Evolutionary conservation across 2,888 invertebrate genomes (phyloP).

Genomic region (Laspeyria flexula): DNA sequence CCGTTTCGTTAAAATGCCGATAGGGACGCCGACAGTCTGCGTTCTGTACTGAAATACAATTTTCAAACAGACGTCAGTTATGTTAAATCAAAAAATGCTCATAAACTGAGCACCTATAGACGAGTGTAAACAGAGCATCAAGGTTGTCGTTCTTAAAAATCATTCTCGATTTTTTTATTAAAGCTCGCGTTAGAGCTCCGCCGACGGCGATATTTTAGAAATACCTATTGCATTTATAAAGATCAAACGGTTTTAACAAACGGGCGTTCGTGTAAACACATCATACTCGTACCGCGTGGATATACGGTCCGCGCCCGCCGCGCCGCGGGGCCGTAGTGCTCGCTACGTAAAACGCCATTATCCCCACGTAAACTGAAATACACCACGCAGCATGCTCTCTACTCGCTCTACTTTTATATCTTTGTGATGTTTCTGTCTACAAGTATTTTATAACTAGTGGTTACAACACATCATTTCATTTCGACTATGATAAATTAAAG

Average conservation of each 20-base stretch:
- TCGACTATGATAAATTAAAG: no score
- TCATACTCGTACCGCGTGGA: conserved; percentile 54
- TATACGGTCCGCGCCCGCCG: conserved; percentile 46
- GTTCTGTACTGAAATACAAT: conserved; percentile 53
- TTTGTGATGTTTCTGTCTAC: conserved; percentile 40
- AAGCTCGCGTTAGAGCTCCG: conserved; percentile 70
- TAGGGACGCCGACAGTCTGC: conserved; percentile 36
- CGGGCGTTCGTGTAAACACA: conserved; percentile 82
- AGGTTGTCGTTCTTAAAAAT: conserved; percentile 83
- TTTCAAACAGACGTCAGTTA: conserved; percentile 74
- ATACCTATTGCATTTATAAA: conserved; percentile 85
- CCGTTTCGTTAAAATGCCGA: conserved; percentile 20
- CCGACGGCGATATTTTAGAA: conserved; percentile 79
- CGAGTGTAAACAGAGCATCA: conserved; percentile 76
- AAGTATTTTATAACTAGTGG: not conserved
- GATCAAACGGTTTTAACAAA: conserved; percentile 83
- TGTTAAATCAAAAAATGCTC: conserved; percentile 70
- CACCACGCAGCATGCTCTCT: conserved; percentile 41
- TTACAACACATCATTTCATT: not conserved
- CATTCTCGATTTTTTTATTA: conserved; percentile 79
- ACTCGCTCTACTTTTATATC: conserved; percentile 44
- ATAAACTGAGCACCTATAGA: conserved; percentile 74
- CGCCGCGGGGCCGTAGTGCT: conserved; percentile 11
- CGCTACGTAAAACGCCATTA: conserved; percentile 60
- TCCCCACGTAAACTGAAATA: conserved; percentile 51